A percentile compares a stretch with the other conserved stretches of the same genome.
phyloP scores from a whole-genome alignment of 2,888 invertebrate species.

The Tinea semifulvella region DNA sequence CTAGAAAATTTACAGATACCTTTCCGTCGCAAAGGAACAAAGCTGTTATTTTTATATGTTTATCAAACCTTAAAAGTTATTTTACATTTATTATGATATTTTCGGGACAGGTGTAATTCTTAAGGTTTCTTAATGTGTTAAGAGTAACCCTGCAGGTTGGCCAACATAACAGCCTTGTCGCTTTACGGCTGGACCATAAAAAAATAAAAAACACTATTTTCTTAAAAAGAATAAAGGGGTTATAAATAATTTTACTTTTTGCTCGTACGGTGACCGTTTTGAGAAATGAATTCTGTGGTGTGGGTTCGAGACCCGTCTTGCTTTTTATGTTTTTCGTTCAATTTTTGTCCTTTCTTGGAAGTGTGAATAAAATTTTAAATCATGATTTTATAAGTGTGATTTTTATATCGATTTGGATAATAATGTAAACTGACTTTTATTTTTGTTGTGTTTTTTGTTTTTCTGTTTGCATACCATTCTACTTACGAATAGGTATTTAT shows the following conservation, averaged over 20 bases:
- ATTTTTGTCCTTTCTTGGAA: conserved; percentile 11
- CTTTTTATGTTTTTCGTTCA: not conserved
- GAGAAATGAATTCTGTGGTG: conserved; percentile 24
- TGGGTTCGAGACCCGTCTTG: conserved; percentile 1
- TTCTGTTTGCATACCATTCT: no score
- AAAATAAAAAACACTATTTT: conserved; percentile 22
- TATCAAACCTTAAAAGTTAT: no score
- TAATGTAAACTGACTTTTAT: no score
- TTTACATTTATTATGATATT: no score
- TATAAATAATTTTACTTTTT: conserved; percentile 42
- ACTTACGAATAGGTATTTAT: no score
- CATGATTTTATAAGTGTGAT: no score
- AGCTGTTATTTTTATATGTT: no score
- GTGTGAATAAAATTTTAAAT: not conserved
- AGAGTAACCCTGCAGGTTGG: conserved; percentile 25
- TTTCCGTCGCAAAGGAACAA: no score
- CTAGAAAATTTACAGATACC: no score
- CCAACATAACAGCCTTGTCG: conserved; percentile 34
- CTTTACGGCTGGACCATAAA: conserved; percentile 39
- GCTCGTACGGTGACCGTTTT: conserved; percentile 23
- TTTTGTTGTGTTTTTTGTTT: no score
- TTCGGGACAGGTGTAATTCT: conserved; percentile 11
- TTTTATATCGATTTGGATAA: no score
- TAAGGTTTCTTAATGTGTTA: not conserved
- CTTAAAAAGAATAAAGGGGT: conserved; percentile 32